Evolutionary conservation across 2,113 vertebrate genomes (phyloP).

Genomic region (Mixornis gularis): DNA sequence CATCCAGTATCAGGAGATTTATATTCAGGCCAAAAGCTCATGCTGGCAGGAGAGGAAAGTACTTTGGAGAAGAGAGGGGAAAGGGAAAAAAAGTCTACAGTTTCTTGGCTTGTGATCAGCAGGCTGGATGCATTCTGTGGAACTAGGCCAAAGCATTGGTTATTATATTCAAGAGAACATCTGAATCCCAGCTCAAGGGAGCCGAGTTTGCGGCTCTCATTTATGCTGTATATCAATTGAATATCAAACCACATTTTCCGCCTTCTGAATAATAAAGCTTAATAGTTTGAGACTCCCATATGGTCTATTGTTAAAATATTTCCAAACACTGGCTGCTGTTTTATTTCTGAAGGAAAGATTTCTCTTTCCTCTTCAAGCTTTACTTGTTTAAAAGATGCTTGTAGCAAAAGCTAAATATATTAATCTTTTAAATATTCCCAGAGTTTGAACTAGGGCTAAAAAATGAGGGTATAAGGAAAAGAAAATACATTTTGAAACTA

Average conservation of each 20-base stretch:
- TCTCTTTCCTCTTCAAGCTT: constrained; percentile 9
- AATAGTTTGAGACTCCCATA: constrained; percentile 67
- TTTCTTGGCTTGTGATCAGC: constrained; percentile 58
- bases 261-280: constrained; percentile 69
- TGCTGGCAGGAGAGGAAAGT: constrained; percentile 48
- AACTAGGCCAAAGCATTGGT: constrained; percentile 60
- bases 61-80: constrained; percentile 19
- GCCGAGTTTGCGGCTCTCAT: constrained; percentile 52
- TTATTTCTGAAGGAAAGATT: constrained; percentile 34
- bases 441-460: neutral
- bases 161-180: constrained; percentile 64
- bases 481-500: constrained; percentile 36
- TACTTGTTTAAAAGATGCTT: constrained; percentile 13
- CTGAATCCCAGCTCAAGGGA: constrained; percentile 62
- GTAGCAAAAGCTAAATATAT: constrained; percentile 1
- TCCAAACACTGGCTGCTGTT: constrained; percentile 57
- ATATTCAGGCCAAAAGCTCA: constrained; percentile 47
- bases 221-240: constrained; percentile 62
- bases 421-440: neutral
- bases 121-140: constrained; percentile 59
- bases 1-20: constrained; percentile 49
- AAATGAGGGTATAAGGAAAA: constrained; percentile 2
- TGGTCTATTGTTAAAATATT: constrained; percentile 69
- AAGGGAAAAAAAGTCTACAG: neutral
- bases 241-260: constrained; percentile 66